phyloP scores from a whole-genome alignment of 2,888 invertebrate species.

The Hylaea fasciaria region DNA sequence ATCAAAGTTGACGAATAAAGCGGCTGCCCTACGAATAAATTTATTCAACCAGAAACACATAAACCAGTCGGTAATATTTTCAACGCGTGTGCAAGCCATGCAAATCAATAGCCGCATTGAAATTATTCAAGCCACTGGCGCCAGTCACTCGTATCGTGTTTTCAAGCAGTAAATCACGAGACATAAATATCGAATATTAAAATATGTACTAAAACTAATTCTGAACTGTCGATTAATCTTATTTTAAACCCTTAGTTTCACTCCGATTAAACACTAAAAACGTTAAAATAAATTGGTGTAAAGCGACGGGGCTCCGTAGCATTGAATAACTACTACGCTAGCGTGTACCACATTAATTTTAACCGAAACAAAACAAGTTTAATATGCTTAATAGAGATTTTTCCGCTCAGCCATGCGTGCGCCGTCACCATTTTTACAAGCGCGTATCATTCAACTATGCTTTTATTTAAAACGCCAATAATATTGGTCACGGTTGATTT shows the following conservation, averaged over 20 bases:
- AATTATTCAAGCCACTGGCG: slow-evolving; percentile 39
- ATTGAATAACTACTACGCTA: slow-evolving; percentile 55
- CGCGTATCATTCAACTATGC: slow-evolving; percentile 40
- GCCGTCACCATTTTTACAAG: slow-evolving; percentile 48
- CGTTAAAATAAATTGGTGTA: slow-evolving; percentile 60
- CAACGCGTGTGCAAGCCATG: slow-evolving; percentile 37
- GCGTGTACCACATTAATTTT: slow-evolving; percentile 51
- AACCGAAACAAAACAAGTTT: slow-evolving; percentile 57
- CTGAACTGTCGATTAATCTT: slow-evolving; percentile 23
- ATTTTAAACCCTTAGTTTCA: slow-evolving; percentile 35
- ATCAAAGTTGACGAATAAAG: slow-evolving; percentile 7
- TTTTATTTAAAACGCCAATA: slow-evolving; percentile 37
- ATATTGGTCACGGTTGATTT: slow-evolving; percentile 5
- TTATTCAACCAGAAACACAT: slow-evolving; percentile 23
- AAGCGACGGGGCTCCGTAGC: slow-evolving; percentile 55
- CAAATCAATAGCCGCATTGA: slow-evolving; percentile 37
- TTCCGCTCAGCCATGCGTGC: slow-evolving; percentile 52
- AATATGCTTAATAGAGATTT: slow-evolving; percentile 52
- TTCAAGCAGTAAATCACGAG: slow-evolving; percentile 7
- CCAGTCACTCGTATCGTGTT: slow-evolving; percentile 33
- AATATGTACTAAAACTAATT: slow-evolving; percentile 19
- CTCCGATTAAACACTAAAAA: slow-evolving; percentile 54
- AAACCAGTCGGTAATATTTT: slow-evolving; percentile 33
- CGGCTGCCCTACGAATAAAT: slow-evolving; percentile 32
- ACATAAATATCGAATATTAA: slow-evolving; percentile 20